These are phyloP conservation scores for Miniopterus natalensis DNA, from an alignment of 2,113 vertebrate species.

Conservation along the genomic window DNA sequence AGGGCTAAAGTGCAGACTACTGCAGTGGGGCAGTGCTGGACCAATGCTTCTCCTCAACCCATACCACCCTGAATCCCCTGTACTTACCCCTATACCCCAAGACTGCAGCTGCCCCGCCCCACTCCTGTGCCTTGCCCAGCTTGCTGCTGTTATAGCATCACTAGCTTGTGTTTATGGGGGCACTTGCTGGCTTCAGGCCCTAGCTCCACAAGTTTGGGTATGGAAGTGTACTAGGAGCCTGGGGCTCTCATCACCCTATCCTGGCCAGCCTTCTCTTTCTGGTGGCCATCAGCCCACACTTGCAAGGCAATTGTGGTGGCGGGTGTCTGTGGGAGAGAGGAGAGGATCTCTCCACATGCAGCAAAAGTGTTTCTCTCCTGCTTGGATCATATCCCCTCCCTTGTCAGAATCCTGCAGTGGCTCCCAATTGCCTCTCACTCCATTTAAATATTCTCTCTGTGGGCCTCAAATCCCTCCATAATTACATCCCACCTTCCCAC, in stretches of 20 bases:
- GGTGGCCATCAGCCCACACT: neutral
- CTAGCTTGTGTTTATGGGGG: conserved; percentile 26
- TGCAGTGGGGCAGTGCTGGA: neutral
- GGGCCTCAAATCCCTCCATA: conserved; percentile 57
- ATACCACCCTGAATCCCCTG: neutral
- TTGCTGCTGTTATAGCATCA: neutral
- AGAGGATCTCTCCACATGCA: neutral
- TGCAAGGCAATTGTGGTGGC: conserved; percentile 52
- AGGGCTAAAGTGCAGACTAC: neutral
- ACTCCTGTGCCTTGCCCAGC: neutral
- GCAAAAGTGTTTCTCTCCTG: conserved; percentile 30
- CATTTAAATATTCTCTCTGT: conserved; percentile 40
- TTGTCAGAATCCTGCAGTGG: conserved; percentile 68
- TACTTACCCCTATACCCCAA: neutral
- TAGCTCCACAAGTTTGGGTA: neutral
- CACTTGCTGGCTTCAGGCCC: conserved; percentile 46
- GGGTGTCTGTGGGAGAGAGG: neutral
- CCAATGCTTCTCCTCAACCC: neutral
- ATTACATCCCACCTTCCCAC: conserved; percentile 50
- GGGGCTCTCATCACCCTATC: neutral
- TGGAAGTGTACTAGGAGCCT: neutral
- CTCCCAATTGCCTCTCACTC: conserved; percentile 62
- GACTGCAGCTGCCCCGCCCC: neutral
- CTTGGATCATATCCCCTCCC: conserved; percentile 37
- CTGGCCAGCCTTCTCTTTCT: neutral